A percentile compares a stretch with the other conserved stretches of the same genome.
Evolutionary conservation across 2,888 invertebrate genomes (phyloP).

Genomic region (Drosophila putrida): DNA sequence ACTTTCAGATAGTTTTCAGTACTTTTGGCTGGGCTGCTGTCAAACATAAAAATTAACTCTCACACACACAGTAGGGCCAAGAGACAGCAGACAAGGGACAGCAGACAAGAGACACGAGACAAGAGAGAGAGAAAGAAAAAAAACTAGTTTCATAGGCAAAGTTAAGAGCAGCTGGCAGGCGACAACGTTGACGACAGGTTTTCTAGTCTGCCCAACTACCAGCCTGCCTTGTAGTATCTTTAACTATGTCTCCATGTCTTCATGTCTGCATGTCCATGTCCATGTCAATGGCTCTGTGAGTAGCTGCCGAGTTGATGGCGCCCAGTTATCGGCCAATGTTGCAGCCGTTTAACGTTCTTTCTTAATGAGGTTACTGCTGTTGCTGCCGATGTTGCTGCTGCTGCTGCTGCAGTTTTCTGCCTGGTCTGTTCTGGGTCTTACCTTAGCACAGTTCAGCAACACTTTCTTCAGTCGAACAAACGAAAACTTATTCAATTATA

Average conservation of each 20-base stretch:
- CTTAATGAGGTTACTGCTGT: constrained; percentile 71
- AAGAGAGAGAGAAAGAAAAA: constrained; percentile 21
- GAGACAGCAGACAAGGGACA: constrained; percentile 16
- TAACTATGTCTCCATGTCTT: constrained; percentile 39
- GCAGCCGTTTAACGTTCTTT: constrained; percentile 42
- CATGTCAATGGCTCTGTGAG: constrained; percentile 45
- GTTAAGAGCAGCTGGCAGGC: constrained; percentile 64
- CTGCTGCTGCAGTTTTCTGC: constrained; percentile 11
- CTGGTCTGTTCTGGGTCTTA: constrained; percentile 40
- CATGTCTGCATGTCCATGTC: constrained; percentile 29
- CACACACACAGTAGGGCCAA: constrained; percentile 26
- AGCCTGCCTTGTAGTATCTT: constrained; percentile 30
- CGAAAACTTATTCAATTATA: constrained; percentile 74
- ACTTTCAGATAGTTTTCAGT: constrained; percentile 45
- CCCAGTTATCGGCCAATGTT: constrained; percentile 47
- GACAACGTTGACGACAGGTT: constrained; percentile 58
- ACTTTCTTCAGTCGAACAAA: constrained; percentile 47
- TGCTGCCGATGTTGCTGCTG: not conserved
- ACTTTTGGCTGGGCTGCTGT: constrained; percentile 60
- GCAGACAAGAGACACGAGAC: constrained; percentile 2
- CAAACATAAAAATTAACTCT: constrained; percentile 64
- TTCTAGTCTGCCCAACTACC: constrained; percentile 10
- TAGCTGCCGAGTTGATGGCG: constrained; percentile 31
- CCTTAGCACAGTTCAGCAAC: constrained; percentile 62
- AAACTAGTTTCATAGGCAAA: constrained; percentile 73